These are phyloP conservation scores for Silurus asotus DNA, from an alignment of 2,113 vertebrate genomes.

Conservation along the genomic window DNA sequence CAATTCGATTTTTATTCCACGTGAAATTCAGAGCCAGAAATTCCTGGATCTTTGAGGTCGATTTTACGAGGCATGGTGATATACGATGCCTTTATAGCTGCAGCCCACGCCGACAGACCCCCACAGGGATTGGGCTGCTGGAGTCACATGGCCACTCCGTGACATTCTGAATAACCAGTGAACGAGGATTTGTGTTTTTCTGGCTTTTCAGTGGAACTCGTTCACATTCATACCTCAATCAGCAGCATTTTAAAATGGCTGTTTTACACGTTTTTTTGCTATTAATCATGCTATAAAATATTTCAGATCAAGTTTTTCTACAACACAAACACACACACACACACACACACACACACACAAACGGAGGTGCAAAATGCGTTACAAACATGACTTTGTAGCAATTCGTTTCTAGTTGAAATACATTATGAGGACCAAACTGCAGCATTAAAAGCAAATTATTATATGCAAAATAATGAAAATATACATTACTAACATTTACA, in stretches of 20 bases:
- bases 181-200: conserved; percentile 74
- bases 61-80: conserved; percentile 98
- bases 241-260: not conserved
- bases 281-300: too few species aligned
- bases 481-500: too few species aligned
- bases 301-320: too few species aligned
- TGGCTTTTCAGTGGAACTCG: not conserved
- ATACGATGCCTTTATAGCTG: conserved; percentile 96
- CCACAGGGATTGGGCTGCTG: conserved; percentile 80
- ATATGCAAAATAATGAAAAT: too few species aligned
- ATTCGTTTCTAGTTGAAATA: not conserved
- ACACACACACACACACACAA: too few species aligned
- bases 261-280: too few species aligned
- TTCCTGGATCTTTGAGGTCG: conserved; percentile 81
- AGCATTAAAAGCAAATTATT: not conserved
- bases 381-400: too few species aligned
- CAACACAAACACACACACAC: too few species aligned
- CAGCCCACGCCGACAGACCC: conserved; percentile 93
- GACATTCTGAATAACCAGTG: conserved; percentile 80
- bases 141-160: conserved; percentile 84
- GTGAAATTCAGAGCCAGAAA: conserved; percentile 94
- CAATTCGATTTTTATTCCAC: conserved; percentile 56
- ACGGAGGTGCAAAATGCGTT: not conserved
- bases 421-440: not conserved
- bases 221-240: not conserved